These are phyloP conservation scores for Fabriciana adippe DNA, from an alignment of 2,888 invertebrate genomes.

Conservation along the genomic window DNA sequence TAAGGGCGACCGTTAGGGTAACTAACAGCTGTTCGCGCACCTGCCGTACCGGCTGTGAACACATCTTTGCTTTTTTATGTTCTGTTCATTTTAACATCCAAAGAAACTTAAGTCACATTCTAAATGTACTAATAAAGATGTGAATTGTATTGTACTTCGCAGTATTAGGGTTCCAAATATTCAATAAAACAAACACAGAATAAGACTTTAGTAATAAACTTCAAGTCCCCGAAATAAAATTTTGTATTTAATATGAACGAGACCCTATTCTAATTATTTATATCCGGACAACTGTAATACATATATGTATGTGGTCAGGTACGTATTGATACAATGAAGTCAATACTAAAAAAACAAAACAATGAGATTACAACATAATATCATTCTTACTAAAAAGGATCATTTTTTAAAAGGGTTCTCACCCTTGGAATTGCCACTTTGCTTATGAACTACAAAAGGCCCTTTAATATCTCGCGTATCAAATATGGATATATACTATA, in stretches of 20 bases:
- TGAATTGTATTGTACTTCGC: neutral
- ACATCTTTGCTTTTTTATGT: constrained; percentile 31
- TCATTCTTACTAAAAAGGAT: neutral
- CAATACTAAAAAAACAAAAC: neutral
- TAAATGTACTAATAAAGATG: neutral
- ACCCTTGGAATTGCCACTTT: neutral
- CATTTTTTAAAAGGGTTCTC: too few relatives aligned
- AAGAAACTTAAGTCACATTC: constrained; percentile 5
- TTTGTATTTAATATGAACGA: too few relatives aligned
- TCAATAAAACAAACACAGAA: too few relatives aligned
- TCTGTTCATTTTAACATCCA: neutral
- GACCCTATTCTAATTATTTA: too few relatives aligned
- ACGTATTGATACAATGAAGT: too few relatives aligned
- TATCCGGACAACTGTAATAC: too few relatives aligned
- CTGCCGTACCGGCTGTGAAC: constrained; percentile 47
- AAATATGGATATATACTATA: neutral
- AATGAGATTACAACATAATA: neutral
- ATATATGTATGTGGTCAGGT: too few relatives aligned
- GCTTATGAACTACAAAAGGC: constrained; percentile 1
- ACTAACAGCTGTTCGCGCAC: constrained; percentile 54
- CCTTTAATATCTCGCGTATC: neutral
- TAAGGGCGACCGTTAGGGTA: constrained; percentile 45
- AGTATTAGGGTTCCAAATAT: neutral
- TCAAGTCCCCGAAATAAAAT: too few relatives aligned
- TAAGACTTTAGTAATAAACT: too few relatives aligned